These are phyloP conservation scores for Choloepus didactylus DNA, from an alignment of 2,797 vertebrate genomes.

Conservation along the genomic window DNA sequence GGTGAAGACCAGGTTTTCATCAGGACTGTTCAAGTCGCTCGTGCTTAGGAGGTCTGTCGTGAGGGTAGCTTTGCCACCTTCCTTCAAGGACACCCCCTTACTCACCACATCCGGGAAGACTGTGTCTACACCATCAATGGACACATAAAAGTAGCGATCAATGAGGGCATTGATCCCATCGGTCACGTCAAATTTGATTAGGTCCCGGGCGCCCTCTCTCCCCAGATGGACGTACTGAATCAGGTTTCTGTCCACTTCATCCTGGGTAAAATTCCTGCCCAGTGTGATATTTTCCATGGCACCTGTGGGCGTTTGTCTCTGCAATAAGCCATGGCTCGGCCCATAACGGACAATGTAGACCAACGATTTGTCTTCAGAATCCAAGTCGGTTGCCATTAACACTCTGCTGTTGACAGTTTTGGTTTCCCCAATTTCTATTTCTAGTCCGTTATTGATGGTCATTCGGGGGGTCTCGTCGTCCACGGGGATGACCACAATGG, in stretches of 20 bases:
- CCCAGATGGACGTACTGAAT: conserved; percentile 94
- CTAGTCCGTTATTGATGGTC: conserved; percentile 96
- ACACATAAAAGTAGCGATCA: conserved; percentile 98
- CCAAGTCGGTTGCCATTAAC: conserved; percentile 96
- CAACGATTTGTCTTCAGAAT: conserved; percentile 94
- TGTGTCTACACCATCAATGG: conserved; percentile 94
- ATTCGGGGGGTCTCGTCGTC: conserved; percentile 98
- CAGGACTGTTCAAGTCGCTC: conserved; percentile 97
- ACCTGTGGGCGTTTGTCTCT: conserved; percentile 89
- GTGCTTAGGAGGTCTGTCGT: conserved; percentile 98
- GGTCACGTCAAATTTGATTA: conserved; percentile 98
- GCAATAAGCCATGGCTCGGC: conserved; percentile 94
- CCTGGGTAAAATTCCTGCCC: conserved; percentile 98
- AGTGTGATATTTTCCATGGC: conserved; percentile 92
- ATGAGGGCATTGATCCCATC: conserved; percentile 97
- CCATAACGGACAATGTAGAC: conserved; percentile 94
- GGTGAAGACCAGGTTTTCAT: conserved; percentile 96
- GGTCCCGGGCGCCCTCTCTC: conserved; percentile 94
- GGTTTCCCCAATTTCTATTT: conserved; percentile 94
- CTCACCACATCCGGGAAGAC: conserved; percentile 97
- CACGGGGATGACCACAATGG: conserved; percentile 95
- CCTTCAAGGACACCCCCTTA: conserved; percentile 97
- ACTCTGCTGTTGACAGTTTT: conserved; percentile 92
- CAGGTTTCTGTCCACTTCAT: conserved; percentile 93
- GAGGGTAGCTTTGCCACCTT: conserved; percentile 95